Conservation (phyloP, 2,797 vertebrate genomes). For the Lacerta agilis region DNA sequence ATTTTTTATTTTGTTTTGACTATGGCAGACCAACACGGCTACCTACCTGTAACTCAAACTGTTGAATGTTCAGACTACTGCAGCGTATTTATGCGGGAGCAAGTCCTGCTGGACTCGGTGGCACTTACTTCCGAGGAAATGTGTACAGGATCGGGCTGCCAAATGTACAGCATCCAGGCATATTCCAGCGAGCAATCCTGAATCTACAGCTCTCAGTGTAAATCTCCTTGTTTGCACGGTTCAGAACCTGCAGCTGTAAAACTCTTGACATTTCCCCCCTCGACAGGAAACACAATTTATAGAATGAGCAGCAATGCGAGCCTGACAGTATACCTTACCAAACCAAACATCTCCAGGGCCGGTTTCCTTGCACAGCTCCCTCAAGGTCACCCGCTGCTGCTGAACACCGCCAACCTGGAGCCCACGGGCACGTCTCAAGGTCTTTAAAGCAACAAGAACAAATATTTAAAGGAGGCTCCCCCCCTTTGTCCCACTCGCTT, state of each 20-base stretch:
- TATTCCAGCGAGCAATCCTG: background rate
- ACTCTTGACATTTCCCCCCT: constrained; percentile 1
- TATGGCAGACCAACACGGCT: too few species aligned
- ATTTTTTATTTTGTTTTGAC: too few species aligned
- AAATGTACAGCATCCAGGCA: background rate
- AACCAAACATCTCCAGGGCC: constrained; percentile 15
- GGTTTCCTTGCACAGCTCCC: background rate
- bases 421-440: background rate
- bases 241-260: constrained; percentile 23
- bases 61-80: background rate
- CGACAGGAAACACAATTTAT: constrained; percentile 22
- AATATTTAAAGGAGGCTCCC: background rate
- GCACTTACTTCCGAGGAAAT: background rate
- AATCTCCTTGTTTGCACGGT: background rate
- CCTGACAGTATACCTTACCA: constrained; percentile 32
- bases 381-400: background rate
- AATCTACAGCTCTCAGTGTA: background rate
- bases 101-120: background rate
- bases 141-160: background rate
- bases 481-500: background rate
- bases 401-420: background rate
- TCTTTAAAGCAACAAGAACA: background rate
- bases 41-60: too few species aligned
- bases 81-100: background rate
- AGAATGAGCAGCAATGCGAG: constrained; percentile 4